Evolutionary conservation across 2,797 vertebrate genomes (phyloP), one percentile per base, ranked within the genome.

Genomic region (Nasua narica): DNA sequence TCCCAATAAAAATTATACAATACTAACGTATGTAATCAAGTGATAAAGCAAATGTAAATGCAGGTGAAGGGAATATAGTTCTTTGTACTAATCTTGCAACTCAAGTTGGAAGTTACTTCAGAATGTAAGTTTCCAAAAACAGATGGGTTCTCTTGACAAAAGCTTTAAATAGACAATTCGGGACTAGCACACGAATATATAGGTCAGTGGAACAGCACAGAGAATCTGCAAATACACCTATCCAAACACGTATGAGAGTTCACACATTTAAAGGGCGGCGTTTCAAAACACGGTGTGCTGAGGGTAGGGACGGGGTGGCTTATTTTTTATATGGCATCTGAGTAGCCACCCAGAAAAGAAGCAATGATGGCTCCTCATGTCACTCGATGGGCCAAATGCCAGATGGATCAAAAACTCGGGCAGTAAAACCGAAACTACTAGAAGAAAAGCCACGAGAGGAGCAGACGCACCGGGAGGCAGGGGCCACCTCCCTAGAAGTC

Each of bases 61-160:
- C 54, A n/a, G 23, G 29, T 84, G 43, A 60, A 62, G 32, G 15
- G 19, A 48, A 48, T 13, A 76, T 37, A 78, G 54, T 70, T 50
- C 70, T 84, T 95, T 54, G 23, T 60, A 52, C 13, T 70, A 69
- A 3, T 48, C 46, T 56, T 81, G 2, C 3, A 95, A 85, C 86
- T 90, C 32, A 74, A 48, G 40, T 90, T 79, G 62, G 32, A 81
- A 93, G 40, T 81, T 86, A 79, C 65, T 96, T 90, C 37, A 93
- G 93, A 76, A 48, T 58, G 16, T 35, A 65, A 72, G 25, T 79
- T 60, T 88, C 32, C 52, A 15, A 90, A 86, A 90, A 40, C 29
- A 37, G 27, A 52, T n/a, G 46, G 5, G 13, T 88, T 65, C 76
- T 67, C 81, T 65, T 91, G 76, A 85, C 35, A 10, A 78, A 76